Percentiles rank a stretch among this genome's conserved stretches.
Conservation (phyloP, 30 jellyfish, hydroid and myxozoan genomes). For the Aurelia aurita complex sp. Pacific region DNA sequence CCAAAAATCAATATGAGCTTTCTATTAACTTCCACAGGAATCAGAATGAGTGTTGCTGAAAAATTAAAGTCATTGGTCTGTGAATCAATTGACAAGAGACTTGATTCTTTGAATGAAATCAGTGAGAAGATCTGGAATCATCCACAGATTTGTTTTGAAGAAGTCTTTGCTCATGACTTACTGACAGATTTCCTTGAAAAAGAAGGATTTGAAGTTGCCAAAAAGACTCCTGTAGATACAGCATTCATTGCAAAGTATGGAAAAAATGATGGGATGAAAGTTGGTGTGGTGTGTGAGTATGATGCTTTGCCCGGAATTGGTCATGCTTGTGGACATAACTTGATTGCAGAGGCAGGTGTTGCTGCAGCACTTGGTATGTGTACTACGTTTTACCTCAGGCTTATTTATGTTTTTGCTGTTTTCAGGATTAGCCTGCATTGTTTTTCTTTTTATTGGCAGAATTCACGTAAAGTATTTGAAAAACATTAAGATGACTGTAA, state of each 20-base stretch:
- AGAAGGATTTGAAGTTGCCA: constrained; percentile 85
- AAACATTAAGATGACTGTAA: too few species aligned
- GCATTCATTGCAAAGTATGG: constrained; percentile 91
- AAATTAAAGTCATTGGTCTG: constrained; percentile 31
- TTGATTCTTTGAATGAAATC: constrained; percentile 51
- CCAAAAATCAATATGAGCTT: too few species aligned
- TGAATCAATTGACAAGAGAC: constrained; percentile 56
- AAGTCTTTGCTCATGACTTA: constrained; percentile 65
- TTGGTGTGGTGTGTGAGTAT: constrained; percentile 88
- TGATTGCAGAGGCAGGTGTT: constrained; percentile 92
- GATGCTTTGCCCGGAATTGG: constrained; percentile 99
- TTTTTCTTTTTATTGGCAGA: too few species aligned
- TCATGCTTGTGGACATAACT: constrained; percentile 97
- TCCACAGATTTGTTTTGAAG: constrained; percentile 90
- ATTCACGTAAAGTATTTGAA: too few species aligned
- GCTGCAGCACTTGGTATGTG: constrained; percentile 91
- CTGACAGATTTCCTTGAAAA: constrained; percentile 65
- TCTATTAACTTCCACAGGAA: too few species aligned
- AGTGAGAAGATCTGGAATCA: constrained; percentile 78
- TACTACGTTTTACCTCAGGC: not conserved
- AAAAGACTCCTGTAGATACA: constrained; percentile 77
- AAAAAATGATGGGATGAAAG: constrained; percentile 63
- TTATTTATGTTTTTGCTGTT: not conserved
- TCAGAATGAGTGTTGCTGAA: constrained; percentile 6
- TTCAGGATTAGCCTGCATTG: too few species aligned